These are phyloP conservation scores for Drepana falcataria DNA, from an alignment of 2,888 invertebrate species.

Conservation along the genomic window DNA sequence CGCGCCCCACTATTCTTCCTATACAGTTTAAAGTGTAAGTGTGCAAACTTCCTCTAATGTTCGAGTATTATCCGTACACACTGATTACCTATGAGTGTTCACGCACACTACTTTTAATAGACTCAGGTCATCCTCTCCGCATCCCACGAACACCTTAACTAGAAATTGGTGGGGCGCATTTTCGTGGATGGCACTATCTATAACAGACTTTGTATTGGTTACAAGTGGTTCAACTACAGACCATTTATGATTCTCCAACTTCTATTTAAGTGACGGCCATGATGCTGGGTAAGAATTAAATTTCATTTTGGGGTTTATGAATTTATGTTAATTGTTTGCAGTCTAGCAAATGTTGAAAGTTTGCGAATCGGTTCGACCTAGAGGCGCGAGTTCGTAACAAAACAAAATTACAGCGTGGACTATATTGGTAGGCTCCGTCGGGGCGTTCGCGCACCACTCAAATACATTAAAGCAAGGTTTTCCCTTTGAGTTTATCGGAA, in stretches of 20 bases:
- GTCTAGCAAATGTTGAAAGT: constrained; percentile 55
- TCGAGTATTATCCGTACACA: too few species aligned
- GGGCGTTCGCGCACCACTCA: constrained; percentile 43
- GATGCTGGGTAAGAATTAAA: constrained; percentile 44
- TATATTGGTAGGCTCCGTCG: constrained; percentile 41
- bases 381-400: constrained; percentile 48
- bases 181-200: too few species aligned
- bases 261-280: constrained; percentile 19
- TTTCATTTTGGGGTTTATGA: constrained; percentile 53
- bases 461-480: constrained; percentile 47
- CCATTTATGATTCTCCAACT: not conserved
- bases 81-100: too few species aligned
- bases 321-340: constrained; percentile 55
- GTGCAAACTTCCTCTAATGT: too few species aligned
- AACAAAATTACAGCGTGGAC: constrained; percentile 64
- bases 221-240: not conserved
- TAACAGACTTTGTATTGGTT: too few species aligned
- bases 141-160: too few species aligned
- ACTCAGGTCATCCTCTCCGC: too few species aligned
- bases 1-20: too few species aligned
- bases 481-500: constrained; percentile 45
- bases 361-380: constrained; percentile 40
- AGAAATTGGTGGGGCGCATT: too few species aligned
- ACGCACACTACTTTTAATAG: too few species aligned
- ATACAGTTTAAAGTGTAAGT: too few species aligned